Conservation (phyloP, 2,888 invertebrate species). For the Urechis unicinctus region DNA sequence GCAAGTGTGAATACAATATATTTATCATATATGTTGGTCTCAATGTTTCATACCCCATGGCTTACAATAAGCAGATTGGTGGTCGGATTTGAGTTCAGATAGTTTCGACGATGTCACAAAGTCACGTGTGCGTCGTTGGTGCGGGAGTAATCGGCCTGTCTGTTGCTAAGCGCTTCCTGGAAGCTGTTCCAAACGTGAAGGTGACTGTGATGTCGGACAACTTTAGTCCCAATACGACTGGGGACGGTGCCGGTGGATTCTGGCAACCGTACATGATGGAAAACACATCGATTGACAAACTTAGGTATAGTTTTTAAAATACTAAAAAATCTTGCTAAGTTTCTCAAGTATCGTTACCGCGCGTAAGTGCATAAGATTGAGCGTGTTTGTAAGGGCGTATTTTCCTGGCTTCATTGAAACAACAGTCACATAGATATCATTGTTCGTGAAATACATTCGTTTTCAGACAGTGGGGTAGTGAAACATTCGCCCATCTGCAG, state of each 20-base stretch:
- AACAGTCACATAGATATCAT: no score
- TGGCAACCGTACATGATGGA: conserved; percentile 2
- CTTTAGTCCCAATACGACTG: not conserved
- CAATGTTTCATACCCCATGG: no score
- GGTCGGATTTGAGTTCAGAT: no score
- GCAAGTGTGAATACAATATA: no score
- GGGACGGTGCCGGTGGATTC: conserved; percentile 1
- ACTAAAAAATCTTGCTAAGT: not conserved
- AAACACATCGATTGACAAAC: not conserved
- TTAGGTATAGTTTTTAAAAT: not conserved
- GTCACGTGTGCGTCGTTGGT: conserved; percentile 1
- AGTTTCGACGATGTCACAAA: no score
- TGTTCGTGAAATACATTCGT: not conserved
- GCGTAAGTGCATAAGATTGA: no score
- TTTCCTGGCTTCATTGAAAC: no score
- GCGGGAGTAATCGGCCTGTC: conserved; percentile 2
- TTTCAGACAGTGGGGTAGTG: not conserved
- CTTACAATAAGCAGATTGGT: no score
- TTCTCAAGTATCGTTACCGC: no score
- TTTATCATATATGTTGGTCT: no score
- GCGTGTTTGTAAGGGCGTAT: no score
- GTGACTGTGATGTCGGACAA: not conserved
- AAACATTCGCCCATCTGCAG: not conserved
- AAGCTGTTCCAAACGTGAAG: not conserved
- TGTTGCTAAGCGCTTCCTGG: not conserved